phyloP scores from a whole-genome alignment of 2,113 vertebrate species.

The Corynorhinus townsendii region DNA sequence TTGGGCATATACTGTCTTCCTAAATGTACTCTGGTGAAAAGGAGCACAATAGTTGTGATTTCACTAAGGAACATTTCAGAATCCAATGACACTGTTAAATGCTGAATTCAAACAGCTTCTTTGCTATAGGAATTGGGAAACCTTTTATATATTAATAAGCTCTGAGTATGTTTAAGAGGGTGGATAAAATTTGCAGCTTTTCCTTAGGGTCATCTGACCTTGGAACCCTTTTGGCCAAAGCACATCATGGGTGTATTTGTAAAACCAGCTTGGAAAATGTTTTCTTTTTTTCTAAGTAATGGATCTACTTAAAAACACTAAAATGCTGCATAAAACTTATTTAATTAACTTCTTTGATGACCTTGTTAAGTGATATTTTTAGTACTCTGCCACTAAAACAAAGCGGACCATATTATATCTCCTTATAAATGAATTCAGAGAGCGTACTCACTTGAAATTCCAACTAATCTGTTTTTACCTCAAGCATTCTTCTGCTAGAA shows the following conservation, averaged over 20 bases:
- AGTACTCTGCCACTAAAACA: not conserved
- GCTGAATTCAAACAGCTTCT: not conserved
- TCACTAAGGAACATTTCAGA: not conserved
- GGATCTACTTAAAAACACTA: not conserved
- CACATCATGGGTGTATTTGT: not conserved
- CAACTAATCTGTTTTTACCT: not conserved
- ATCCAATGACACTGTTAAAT: not conserved
- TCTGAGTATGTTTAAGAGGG: not conserved
- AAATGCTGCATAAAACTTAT: not conserved
- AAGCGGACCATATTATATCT: not conserved
- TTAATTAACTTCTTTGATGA: not conserved
- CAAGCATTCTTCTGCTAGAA: not conserved
- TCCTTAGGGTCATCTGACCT: not conserved
- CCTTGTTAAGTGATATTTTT: not conserved
- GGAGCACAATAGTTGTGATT: not conserved
- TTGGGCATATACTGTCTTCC: not conserved
- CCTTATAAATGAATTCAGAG: not conserved
- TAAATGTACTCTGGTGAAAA: not conserved
- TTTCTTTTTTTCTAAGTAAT: not conserved
- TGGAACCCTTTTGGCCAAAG: not conserved
- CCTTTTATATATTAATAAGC: not conserved
- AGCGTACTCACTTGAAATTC: not conserved
- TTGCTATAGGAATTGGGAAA: not conserved
- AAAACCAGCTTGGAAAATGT: not conserved
- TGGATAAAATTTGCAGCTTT: not conserved